phyloP scores from a whole-genome alignment of 2,113 vertebrate species.

The Grallaria varia region DNA sequence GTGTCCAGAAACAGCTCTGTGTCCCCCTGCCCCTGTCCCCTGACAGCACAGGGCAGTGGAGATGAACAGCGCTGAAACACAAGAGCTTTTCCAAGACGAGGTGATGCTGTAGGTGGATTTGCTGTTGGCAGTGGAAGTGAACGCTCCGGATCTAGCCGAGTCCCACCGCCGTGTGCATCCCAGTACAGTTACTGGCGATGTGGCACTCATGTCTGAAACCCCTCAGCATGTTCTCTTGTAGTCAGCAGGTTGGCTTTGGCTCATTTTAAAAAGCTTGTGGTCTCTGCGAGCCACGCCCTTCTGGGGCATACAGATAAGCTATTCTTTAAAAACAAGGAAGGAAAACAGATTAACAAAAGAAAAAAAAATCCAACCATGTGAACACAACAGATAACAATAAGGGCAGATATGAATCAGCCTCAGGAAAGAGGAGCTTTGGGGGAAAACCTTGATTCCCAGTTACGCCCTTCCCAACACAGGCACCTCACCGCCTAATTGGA shows the following conservation, averaged over 20 bases:
- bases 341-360: constrained; percentile 60
- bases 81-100: neutral
- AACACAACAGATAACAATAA: constrained; percentile 32
- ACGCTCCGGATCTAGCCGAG: fast-evolving
- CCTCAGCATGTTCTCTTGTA: neutral
- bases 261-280: constrained; percentile 22
- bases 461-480: neutral
- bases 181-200: neutral
- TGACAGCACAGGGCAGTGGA: neutral
- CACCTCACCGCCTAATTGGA: neutral
- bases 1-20: neutral
- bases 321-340: constrained; percentile 36
- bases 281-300: constrained; percentile 37
- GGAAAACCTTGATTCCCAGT: neutral
- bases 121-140: neutral
- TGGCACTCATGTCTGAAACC: neutral
- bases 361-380: neutral
- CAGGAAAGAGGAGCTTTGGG: constrained; percentile 48
- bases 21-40: neutral
- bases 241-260: neutral
- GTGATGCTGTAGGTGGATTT: neutral
- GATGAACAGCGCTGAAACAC: neutral
- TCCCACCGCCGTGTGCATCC: fast-evolving
- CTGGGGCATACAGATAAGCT: constrained; percentile 53
- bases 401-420: constrained; percentile 52